Base-by-base conservation (phyloP, 1,140 invertebrate species). In the Pogonomyrmex californicus region DNA sequence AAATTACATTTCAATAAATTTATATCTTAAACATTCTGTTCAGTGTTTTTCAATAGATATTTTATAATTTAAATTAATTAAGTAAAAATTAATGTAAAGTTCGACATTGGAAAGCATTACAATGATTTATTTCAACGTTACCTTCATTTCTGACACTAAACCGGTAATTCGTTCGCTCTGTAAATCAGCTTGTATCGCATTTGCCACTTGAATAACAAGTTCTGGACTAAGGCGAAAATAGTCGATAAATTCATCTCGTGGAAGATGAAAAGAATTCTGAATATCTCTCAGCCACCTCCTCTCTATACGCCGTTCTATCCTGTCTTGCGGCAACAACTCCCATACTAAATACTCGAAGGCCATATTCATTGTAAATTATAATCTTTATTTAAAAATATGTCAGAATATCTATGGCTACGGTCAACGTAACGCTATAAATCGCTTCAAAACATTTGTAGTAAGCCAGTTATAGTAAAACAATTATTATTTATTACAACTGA, bases 201-300 rank as follows among this genome's bases (percentile, higher is more conserved):
- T 17, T 33, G 14, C 7, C 7, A 71, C 5, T 1, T 71, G 0
- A 0, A 71, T 71, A 3, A 51, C 47, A 51, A 71, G 4, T 71
- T 71, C 47, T 71, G 68, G 14, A 71, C 12, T 71, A 49, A 71
- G 47, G 2, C 68, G 47, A 51, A 71, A 71, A 71, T 23, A 71
- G 30, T 51, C 1, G 1, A 71, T 36, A 17, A 71, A 71, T 9
- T 71, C 47, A 17, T 36, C 30, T 71, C 68, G 47, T 71, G 68
- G 68, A 4, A 71, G 68, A 51, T 49, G 0, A 71, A 51, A 71
- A 51, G 68, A 47, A 4, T 71, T 36, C 6, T 71, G 68, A 49
- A 47, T 47, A 51, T 71, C 68, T 71, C 68, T 51, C 17, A 71
- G 47, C 14, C 6, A 47, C 1, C 47, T 51, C 51, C 68, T 71